Evolutionary conservation across 2,888 invertebrate species (phyloP).

Genomic region (Chrysolina oricalcia): DNA sequence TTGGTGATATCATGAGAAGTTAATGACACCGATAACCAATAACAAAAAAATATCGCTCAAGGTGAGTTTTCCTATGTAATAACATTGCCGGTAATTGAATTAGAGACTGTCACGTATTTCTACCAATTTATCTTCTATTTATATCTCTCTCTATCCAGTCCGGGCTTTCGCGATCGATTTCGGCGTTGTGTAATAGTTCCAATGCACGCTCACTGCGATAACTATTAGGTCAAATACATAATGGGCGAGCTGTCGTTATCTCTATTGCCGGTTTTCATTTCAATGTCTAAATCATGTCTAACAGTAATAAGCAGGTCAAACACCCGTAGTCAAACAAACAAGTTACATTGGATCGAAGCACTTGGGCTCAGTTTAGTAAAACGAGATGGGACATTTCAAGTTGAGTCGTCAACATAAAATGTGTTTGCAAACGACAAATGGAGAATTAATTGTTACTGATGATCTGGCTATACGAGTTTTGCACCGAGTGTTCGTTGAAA

Average conservation of each 20-base stretch:
- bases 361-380: neutral
- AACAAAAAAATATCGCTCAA: neutral
- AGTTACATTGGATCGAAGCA: conserved; percentile 5
- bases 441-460: neutral
- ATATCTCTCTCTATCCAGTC: neutral
- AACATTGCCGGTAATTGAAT: neutral
- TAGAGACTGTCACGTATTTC: neutral
- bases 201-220: neutral
- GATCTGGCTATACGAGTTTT: neutral
- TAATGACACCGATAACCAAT: conserved; percentile 22
- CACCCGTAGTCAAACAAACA: conserved; percentile 19
- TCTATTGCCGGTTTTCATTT: conserved; percentile 22
- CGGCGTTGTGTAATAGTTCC: conserved; percentile 1
- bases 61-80: neutral
- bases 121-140: conserved; percentile 10
- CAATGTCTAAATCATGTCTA: conserved; percentile 17
- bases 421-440: neutral
- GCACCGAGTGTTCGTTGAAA: too few species aligned
- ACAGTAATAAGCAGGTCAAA: conserved; percentile 19
- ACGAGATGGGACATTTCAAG: conserved; percentile 2
- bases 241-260: neutral
- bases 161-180: conserved; percentile 15
- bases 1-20: neutral
- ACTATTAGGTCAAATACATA: conserved; percentile 19
- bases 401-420: neutral